Base-by-base conservation (phyloP, 1,140 invertebrate genomes). In the Polyergus mexicanus region DNA sequence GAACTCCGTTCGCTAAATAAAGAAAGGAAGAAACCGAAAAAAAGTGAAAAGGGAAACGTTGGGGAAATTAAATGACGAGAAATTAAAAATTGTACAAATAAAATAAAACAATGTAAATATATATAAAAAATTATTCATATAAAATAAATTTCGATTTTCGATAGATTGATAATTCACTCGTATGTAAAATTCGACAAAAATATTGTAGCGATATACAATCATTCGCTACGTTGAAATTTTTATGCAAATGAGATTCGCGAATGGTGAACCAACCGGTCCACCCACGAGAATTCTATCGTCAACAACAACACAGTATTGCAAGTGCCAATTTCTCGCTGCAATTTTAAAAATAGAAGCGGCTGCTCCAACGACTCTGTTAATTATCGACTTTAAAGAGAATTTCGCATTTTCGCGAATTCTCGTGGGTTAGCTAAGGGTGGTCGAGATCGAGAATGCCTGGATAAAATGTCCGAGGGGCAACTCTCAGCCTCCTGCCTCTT, bases 1-100 rank as follows among this genome's bases (percentile, higher is more conserved):
- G 92, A 93, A 93, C 92, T 92, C 92, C 92, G 85, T 91, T 87
- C 80, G 92, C 91, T 92, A 92, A 92, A 92, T 91, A 92, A 92
- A 92, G 92, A 92, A 87, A 88, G 85, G 62, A 86, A 84, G 56
- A 56, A 76, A 51, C 8, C 11, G 13, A 86, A 63, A 75, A 75
- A 63, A 62, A 68, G 60, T 1, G n/a, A 54, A 65, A 76, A 10
- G 51, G 22, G 35, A 47, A 19, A 28, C 28, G 8, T 25, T 77
- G 6, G 44, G 16, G n/a, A 56, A 80, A 68, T 54, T 25, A 11
- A 25, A 35, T 38, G 60, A 2, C 6, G 38, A 44, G 1, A 28
- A 35, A 83, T 13, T 22, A 5, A 32, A 60, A 60, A 3, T 60
- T 1, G 28, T 6, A 47, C 47, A 60, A 47, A 38, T 35, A 5